Conservation (phyloP, 2,113 vertebrate genomes). For the Bungarus multicinctus region DNA sequence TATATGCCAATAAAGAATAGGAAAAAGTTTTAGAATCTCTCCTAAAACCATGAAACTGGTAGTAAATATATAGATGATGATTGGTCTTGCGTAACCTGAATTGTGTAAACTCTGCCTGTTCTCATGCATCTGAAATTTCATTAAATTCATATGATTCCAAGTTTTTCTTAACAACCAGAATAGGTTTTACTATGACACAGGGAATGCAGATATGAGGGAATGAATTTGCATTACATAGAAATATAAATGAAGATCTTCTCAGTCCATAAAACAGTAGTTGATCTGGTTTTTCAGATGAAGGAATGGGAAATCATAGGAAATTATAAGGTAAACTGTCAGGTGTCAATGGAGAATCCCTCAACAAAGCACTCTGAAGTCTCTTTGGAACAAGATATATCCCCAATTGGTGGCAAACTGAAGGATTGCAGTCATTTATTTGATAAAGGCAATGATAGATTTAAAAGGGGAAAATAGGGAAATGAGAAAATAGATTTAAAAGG, state of each 20-base stretch:
- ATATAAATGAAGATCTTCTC: background rate
- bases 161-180: too few species aligned
- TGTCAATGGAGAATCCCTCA: background rate
- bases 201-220: background rate
- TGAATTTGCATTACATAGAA: background rate
- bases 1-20: background rate
- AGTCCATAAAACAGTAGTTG: background rate
- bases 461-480: too few species aligned
- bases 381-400: background rate
- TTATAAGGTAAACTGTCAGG: background rate
- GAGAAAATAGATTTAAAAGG: background rate
- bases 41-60: background rate
- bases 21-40: background rate
- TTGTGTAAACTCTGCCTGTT: background rate
- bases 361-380: background rate
- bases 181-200: background rate
- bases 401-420: background rate
- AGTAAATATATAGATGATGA: background rate
- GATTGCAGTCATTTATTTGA: background rate
- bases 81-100: background rate
- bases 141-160: background rate
- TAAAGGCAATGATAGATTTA: background rate
- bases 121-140: background rate
- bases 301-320: background rate
- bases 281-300: background rate